A percentile compares a stretch with the other conserved stretches of the same genome.
Evolutionary conservation across 2,113 vertebrate genomes (phyloP).

Genomic region (Anolis carolinensis): DNA sequence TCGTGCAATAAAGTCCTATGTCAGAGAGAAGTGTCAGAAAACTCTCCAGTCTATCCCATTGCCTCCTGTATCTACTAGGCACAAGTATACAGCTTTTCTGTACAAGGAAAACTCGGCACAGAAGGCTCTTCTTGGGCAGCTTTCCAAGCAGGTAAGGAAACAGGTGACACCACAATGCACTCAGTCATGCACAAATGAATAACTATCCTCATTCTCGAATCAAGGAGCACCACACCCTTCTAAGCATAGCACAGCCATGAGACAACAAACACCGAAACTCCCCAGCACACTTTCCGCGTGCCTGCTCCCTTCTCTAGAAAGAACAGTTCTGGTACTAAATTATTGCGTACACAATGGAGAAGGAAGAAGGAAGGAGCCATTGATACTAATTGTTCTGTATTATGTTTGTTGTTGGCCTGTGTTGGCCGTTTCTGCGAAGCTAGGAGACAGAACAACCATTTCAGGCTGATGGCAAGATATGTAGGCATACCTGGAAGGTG

Average conservation of each 20-base stretch:
- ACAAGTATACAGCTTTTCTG: too few species aligned
- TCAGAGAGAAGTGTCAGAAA: background rate
- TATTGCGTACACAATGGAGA: background rate
- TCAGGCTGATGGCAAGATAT: background rate
- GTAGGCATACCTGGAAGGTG: background rate
- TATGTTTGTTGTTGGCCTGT: background rate
- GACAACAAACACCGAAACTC: constrained; percentile 22
- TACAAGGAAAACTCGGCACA: background rate
- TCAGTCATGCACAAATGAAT: constrained; percentile 5
- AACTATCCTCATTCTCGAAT: background rate
- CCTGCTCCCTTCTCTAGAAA: background rate
- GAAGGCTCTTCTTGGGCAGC: background rate
- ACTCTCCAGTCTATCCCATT: background rate
- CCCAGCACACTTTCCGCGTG: background rate
- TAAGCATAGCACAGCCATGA: constrained; percentile 4
- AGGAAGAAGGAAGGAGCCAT: background rate
- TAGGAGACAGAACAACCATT: background rate
- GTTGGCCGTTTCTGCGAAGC: constrained; percentile 10
- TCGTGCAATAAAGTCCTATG: too few species aligned
- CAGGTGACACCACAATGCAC: background rate
- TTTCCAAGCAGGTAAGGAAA: background rate
- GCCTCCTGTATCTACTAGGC: background rate
- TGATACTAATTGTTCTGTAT: background rate
- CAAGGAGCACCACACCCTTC: constrained; percentile 25
- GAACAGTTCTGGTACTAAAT: background rate